Evolutionary conservation across 1,140 invertebrate genomes (phyloP).

Genomic region (Temnothorax nylanderi): DNA sequence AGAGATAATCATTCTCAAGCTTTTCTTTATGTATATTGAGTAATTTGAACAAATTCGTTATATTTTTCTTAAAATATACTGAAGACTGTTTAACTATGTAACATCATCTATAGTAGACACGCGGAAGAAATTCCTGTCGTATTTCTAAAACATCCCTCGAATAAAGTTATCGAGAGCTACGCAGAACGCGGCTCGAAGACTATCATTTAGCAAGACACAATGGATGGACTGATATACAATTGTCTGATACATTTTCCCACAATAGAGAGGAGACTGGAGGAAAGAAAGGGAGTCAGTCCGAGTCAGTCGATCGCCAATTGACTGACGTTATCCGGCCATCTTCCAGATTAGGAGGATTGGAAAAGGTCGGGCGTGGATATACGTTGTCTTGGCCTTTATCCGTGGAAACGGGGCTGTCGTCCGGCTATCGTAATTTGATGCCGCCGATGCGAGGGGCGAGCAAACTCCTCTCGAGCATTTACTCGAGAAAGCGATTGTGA

Average conservation of each 20-base stretch:
- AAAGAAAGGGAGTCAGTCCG: constrained; percentile 58
- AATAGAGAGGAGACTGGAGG: constrained; percentile 57
- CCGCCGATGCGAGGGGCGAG: not conserved
- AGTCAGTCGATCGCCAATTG: constrained; percentile 83
- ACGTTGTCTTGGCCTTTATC: constrained; percentile 71
- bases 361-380: constrained; percentile 63
- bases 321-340: constrained; percentile 83
- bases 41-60: not conserved
- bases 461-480: constrained; percentile 41
- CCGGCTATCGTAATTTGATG: constrained; percentile 62
- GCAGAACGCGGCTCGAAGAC: constrained; percentile 43
- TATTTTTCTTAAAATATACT: not conserved
- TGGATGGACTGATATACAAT: constrained; percentile 70
- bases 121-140: not conserved
- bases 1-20: not conserved
- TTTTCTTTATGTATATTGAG: not conserved
- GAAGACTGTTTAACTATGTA: not conserved
- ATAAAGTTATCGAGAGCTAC: constrained; percentile 60
- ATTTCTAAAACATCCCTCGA: constrained; percentile 60
- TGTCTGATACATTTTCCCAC: constrained; percentile 80
- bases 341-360: constrained; percentile 82
- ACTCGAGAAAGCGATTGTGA: constrained; percentile 42
- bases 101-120: not conserved
- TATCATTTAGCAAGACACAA: constrained; percentile 75
- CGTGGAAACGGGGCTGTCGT: constrained; percentile 41